phyloP scores from a whole-genome alignment of 37 sponge, comb jelly and placozoan species.

The Chondrilla cf. caribensis region DNA sequence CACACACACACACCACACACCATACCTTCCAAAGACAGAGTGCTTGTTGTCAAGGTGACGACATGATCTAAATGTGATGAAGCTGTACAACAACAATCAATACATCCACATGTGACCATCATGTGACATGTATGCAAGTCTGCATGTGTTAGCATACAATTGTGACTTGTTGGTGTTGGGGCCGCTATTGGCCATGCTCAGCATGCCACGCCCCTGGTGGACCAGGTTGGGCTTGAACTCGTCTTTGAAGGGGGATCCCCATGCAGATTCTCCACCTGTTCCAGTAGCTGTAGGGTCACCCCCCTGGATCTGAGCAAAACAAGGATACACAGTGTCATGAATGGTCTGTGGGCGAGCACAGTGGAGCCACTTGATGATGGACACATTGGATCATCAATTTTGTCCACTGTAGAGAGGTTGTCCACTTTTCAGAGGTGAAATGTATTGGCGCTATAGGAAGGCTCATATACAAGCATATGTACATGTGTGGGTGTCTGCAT shows the following conservation, averaged over 20 bases:
- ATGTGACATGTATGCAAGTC: background rate
- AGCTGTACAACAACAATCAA: constrained; percentile 36
- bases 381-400: too few relatives aligned
- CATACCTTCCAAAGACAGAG: constrained; percentile 86
- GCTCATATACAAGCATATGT: too few relatives aligned
- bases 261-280: constrained; percentile 86
- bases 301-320: constrained; percentile 75
- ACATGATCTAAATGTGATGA: constrained; percentile 91
- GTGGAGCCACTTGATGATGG: too few relatives aligned
- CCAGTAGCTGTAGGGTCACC: constrained; percentile 91
- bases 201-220: constrained; percentile 86
- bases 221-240: constrained; percentile 91
- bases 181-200: constrained; percentile 96
- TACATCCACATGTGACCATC: background rate
- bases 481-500: too few relatives aligned
- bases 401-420: too few relatives aligned
- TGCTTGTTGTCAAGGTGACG: constrained; percentile 92
- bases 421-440: too few relatives aligned
- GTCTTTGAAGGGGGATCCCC: constrained; percentile 85
- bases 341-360: too few relatives aligned
- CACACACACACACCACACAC: constrained; percentile 6
- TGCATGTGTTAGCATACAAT: constrained; percentile 49
- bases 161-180: constrained; percentile 90
- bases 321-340: background rate
- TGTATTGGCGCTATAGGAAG: too few relatives aligned